phyloP scores from a whole-genome alignment of 2,113 vertebrate genomes.

The Brachionichthys hirsutus region DNA sequence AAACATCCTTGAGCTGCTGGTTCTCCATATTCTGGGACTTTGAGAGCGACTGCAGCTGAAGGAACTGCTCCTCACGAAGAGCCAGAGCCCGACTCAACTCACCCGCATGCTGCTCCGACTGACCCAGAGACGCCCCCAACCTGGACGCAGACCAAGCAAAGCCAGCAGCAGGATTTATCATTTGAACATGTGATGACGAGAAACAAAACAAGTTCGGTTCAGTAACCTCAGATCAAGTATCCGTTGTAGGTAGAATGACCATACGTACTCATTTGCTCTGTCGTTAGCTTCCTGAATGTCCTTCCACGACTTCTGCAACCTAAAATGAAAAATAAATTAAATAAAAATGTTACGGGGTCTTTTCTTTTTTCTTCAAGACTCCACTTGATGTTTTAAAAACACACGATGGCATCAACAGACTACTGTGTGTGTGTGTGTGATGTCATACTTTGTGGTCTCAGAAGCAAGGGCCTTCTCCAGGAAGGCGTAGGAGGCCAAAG shows the following conservation, averaged over 20 bases:
- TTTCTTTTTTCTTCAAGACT: neutral
- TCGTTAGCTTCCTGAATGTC: slow-evolving; percentile 62
- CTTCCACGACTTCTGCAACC: slow-evolving; percentile 71
- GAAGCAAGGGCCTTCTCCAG: slow-evolving; percentile 73
- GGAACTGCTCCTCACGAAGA: slow-evolving; percentile 54
- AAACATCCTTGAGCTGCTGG: slow-evolving; percentile 70
- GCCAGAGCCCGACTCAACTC: slow-evolving; percentile 53
- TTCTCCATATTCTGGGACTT: slow-evolving; percentile 64
- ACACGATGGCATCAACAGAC: neutral
- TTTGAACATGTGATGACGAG: neutral
- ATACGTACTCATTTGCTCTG: slow-evolving; percentile 62
- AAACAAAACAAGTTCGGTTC: neutral
- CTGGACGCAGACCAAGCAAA: slow-evolving; percentile 47
- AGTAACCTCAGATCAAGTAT: neutral
- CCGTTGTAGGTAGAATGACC: neutral
- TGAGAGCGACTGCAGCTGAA: slow-evolving; percentile 56
- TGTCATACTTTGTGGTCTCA: slow-evolving; percentile 71
- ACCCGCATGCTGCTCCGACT: slow-evolving; percentile 49
- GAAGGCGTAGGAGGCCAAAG: slow-evolving; percentile 77
- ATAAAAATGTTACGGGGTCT: too few relatives aligned
- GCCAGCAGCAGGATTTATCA: neutral
- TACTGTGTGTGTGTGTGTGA: neutral
- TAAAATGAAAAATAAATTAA: slow-evolving; percentile 24
- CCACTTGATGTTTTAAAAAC: neutral
- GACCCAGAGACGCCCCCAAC: slow-evolving; percentile 52